Conservation (phyloP, 2,113 vertebrate species). For the Labeo rohita region DNA sequence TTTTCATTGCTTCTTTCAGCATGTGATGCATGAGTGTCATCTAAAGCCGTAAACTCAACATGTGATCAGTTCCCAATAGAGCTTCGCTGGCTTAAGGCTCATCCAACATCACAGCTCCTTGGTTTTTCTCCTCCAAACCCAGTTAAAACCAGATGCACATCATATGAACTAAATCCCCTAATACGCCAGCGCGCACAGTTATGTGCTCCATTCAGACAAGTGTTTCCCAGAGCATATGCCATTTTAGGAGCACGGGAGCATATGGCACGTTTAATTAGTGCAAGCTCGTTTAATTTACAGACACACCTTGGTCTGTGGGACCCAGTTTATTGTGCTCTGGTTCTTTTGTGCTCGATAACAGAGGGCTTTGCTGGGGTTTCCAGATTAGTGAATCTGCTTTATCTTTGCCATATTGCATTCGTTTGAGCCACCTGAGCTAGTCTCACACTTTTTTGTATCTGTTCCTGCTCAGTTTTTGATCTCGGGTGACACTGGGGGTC, state of each 20-base stretch:
- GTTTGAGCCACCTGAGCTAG: slow-evolving; percentile 60
- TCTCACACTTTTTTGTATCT: background rate
- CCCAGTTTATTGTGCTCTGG: slow-evolving; percentile 35
- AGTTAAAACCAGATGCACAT: slow-evolving; percentile 43
- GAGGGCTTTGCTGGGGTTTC: slow-evolving; percentile 52
- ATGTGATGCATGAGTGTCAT: slow-evolving; percentile 15
- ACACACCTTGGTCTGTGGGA: slow-evolving; percentile 56
- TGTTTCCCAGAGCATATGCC: slow-evolving; percentile 66
- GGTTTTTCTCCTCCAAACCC: slow-evolving; percentile 1
- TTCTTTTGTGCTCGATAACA: slow-evolving; percentile 41
- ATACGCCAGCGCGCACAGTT: slow-evolving; percentile 38
- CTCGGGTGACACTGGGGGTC: background rate
- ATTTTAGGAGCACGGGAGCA: slow-evolving; percentile 57
- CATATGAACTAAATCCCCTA: slow-evolving; percentile 33
- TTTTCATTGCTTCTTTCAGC: background rate
- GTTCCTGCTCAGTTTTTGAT: background rate
- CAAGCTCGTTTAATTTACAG: slow-evolving; percentile 55
- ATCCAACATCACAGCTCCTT: background rate
- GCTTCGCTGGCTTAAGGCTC: background rate
- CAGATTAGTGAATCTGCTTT: slow-evolving; percentile 54
- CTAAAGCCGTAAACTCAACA: background rate
- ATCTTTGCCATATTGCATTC: slow-evolving; percentile 49
- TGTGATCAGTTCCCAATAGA: slow-evolving; percentile 8
- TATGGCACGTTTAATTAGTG: slow-evolving; percentile 70
- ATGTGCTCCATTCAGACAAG: slow-evolving; percentile 64